Evolutionary conservation across 2,113 vertebrate genomes (phyloP).

Genomic region (Hyaena hyaena): DNA sequence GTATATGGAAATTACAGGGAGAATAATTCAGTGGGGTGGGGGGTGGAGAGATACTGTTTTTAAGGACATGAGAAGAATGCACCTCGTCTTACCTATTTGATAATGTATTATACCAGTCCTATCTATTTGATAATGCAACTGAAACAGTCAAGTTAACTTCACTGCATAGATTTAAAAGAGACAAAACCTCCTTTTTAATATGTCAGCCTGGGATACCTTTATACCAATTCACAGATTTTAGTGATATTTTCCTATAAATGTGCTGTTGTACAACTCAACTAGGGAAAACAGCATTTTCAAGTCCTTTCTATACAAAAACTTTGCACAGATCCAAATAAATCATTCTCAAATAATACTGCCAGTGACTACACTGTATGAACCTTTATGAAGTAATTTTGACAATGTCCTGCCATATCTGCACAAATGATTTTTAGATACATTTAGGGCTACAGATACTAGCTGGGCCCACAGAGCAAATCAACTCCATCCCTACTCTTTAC

Average conservation of each 20-base stretch:
- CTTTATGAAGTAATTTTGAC: not conserved
- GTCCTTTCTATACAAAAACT: not conserved
- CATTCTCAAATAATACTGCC: not conserved
- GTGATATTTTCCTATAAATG: not conserved
- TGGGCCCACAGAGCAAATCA: slow-evolving; percentile 27
- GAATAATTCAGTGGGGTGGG: not conserved
- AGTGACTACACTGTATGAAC: not conserved
- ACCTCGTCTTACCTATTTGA: not conserved
- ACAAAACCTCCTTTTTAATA: not conserved
- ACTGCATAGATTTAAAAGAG: not conserved
- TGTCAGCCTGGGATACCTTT: not conserved
- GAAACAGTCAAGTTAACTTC: not conserved
- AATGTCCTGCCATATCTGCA: not conserved
- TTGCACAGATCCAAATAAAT: not conserved
- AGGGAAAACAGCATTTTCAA: not conserved
- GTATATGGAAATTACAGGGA: not conserved
- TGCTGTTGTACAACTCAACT: not conserved
- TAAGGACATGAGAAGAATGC: slow-evolving; percentile 3
- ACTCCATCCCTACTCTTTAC: not conserved
- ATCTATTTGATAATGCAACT: not conserved
- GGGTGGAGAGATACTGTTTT: not conserved
- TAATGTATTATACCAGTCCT: not conserved
- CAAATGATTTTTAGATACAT: slow-evolving; percentile 14
- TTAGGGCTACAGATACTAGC: not conserved
- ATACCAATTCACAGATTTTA: slow-evolving; percentile 28